Conservation (phyloP, 1,140 invertebrate species). For the Anoplophora glabripennis region DNA sequence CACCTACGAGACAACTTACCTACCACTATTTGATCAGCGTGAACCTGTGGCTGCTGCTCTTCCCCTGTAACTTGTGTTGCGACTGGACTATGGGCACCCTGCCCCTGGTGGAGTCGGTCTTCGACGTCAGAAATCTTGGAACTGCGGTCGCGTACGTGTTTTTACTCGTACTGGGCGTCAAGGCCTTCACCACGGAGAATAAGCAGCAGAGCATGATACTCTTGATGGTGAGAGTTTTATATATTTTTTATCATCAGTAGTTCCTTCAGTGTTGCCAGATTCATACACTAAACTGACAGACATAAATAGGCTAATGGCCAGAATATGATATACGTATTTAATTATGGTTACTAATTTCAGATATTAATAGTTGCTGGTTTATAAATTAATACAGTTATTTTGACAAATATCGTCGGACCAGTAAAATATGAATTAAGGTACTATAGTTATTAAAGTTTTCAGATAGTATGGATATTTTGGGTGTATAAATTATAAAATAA, state of each 20-base stretch:
- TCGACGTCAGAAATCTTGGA: constrained; percentile 81
- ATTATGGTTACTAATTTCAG: no score
- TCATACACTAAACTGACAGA: neutral
- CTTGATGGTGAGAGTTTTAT: constrained; percentile 66
- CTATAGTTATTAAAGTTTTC: no score
- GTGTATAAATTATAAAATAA: no score
- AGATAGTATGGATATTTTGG: no score
- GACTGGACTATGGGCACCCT: constrained; percentile 99
- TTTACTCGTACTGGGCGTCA: constrained; percentile 61
- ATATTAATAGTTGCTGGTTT: no score
- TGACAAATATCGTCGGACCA: no score
- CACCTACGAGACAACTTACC: constrained; percentile 81
- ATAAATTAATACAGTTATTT: no score
- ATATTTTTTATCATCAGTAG: neutral
- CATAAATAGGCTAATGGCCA: no score
- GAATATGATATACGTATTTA: no score
- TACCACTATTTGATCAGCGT: constrained; percentile 90
- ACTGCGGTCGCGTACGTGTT: constrained; percentile 71
- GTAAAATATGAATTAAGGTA: no score
- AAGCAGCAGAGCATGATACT: constrained; percentile 69
- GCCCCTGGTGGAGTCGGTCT: constrained; percentile 75
- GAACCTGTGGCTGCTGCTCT: constrained; percentile 86
- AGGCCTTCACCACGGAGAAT: constrained; percentile 65
- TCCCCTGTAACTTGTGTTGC: constrained; percentile 88
- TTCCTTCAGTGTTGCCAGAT: no score